These are phyloP conservation scores for Atherinomorus stipes DNA, from an alignment of 2,113 vertebrate species.

Conservation along the genomic window DNA sequence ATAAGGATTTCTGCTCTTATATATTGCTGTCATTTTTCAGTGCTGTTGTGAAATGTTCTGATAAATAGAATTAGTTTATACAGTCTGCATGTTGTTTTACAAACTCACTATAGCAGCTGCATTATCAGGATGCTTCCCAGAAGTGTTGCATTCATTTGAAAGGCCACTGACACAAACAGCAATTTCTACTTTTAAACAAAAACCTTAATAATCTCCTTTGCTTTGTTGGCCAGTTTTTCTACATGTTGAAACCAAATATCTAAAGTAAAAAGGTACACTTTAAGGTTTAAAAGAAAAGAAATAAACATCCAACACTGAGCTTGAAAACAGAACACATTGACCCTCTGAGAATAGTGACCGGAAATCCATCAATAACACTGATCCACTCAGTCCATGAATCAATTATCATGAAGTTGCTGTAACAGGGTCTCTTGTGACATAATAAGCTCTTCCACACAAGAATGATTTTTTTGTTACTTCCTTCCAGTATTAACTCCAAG, in stretches of 20 bases:
- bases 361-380: constrained; percentile 12
- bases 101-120: neutral
- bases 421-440: neutral
- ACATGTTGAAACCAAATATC: neutral
- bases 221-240: neutral
- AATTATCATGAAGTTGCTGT: neutral
- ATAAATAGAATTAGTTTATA: neutral
- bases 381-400: constrained; percentile 4
- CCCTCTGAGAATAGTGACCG: constrained; percentile 4
- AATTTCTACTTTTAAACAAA: too few relatives aligned
- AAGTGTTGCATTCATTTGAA: neutral
- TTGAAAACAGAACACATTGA: constrained; percentile 12
- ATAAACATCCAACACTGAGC: neutral
- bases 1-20: neutral
- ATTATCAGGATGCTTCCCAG: neutral
- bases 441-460: neutral
- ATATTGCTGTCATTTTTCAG: neutral
- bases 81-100: neutral
- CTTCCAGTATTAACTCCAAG: constrained; percentile 36
- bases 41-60: neutral
- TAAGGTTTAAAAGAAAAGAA: neutral
- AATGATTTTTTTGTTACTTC: neutral
- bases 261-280: too few relatives aligned
- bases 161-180: neutral
- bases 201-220: neutral